Evolutionary conservation across 2,113 vertebrate genomes (phyloP).

Genomic region (Ranitomeya imitator): DNA sequence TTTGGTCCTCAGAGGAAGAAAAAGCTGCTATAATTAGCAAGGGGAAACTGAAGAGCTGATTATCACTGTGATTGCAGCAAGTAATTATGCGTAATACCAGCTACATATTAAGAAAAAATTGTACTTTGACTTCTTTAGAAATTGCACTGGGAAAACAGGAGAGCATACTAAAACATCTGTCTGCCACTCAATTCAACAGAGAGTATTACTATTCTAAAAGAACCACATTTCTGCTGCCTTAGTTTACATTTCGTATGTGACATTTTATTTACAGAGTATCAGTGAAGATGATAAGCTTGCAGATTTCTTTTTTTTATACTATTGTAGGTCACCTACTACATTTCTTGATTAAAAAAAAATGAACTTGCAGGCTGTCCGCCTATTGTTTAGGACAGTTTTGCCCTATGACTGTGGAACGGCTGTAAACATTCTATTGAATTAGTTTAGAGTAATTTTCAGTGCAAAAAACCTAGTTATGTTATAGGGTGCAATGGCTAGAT

Average conservation of each 20-base stretch:
- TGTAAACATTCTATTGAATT: no score
- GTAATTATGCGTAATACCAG: constrained; percentile 55
- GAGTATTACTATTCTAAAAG: not conserved
- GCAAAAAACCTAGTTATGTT: no score
- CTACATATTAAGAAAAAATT: constrained; percentile 53
- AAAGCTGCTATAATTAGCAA: constrained; percentile 54
- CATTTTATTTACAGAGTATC: not conserved
- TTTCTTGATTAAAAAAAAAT: no score
- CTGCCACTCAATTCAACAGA: constrained; percentile 10
- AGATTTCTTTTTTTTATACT: no score
- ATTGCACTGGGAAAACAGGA: constrained; percentile 35
- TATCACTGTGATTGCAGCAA: constrained; percentile 54
- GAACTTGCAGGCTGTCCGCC: no score
- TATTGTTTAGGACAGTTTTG: no score
- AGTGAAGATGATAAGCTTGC: not conserved
- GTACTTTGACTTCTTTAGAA: constrained; percentile 54
- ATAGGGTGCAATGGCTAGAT: no score
- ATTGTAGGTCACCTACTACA: no score
- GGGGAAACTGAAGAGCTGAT: constrained; percentile 55
- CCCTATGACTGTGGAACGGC: no score
- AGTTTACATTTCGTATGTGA: not conserved
- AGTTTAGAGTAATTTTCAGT: no score
- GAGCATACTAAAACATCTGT: constrained; percentile 46
- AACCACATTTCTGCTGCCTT: not conserved
- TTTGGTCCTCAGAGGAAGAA: constrained; percentile 48